Percentiles rank a stretch among this genome's conserved stretches.
Conservation (phyloP, 1,140 invertebrate species). For the Drosophila micromelanica region DNA sequence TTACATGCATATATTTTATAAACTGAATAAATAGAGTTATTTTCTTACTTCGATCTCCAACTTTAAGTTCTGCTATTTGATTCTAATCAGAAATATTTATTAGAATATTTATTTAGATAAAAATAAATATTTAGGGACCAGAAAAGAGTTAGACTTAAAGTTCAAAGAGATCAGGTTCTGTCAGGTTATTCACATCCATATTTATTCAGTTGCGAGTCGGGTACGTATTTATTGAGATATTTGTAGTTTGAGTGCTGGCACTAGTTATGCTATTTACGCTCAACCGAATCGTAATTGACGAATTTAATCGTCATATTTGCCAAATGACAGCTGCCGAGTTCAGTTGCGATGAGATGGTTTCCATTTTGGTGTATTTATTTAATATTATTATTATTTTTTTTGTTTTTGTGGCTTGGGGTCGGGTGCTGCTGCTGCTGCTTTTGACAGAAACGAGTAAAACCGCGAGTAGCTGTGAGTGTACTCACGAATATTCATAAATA, state of each 20-base stretch:
- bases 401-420: neutral
- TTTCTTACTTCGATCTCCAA: too few relatives aligned
- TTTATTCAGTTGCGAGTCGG: neutral
- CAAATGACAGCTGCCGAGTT: constrained; percentile 24
- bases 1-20: too few relatives aligned
- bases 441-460: constrained; percentile 15
- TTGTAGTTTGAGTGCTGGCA: neutral
- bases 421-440: neutral
- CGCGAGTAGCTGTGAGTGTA: constrained; percentile 19
- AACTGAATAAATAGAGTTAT: too few relatives aligned
- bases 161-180: neutral
- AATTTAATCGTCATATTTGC: constrained; percentile 37
- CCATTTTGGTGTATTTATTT: neutral
- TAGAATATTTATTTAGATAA: too few relatives aligned
- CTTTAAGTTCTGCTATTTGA: too few relatives aligned
- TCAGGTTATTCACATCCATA: neutral
- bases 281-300: constrained; percentile 23
- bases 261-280: constrained; percentile 20
- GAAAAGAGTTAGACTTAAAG: too few relatives aligned
- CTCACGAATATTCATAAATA: constrained; percentile 22
- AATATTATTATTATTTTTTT: too few relatives aligned
- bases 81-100: too few relatives aligned
- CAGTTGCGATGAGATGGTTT: neutral
- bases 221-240: neutral
- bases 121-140: too few relatives aligned